Evolutionary conservation across 1,140 invertebrate genomes (phyloP).

Genomic region (Drosophila eugracilis): DNA sequence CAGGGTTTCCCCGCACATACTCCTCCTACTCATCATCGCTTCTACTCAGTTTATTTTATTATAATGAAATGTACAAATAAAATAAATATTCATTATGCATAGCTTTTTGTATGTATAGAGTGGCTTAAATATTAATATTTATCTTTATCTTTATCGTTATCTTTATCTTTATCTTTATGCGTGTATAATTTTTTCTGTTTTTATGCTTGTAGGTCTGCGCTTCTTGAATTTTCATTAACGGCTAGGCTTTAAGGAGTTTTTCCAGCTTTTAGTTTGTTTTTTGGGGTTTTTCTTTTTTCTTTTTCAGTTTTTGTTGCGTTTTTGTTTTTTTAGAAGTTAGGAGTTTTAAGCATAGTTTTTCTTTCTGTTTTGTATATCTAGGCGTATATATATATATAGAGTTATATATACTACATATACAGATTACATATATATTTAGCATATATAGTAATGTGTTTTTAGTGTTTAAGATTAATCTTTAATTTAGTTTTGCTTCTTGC

Average conservation of each 20-base stretch:
- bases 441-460: slow-evolving; percentile 62
- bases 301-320: slow-evolving; percentile 42
- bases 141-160: slow-evolving; percentile 46
- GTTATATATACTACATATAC: slow-evolving; percentile 70
- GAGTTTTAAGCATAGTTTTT: slow-evolving; percentile 75
- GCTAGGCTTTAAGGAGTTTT: slow-evolving; percentile 55
- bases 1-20: slow-evolving; percentile 15
- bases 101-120: slow-evolving; percentile 70
- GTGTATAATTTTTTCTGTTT: slow-evolving; percentile 42
- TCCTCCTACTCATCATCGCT: slow-evolving; percentile 29
- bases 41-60: slow-evolving; percentile 75
- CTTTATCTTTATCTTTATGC: slow-evolving; percentile 24
- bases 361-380: slow-evolving; percentile 52
- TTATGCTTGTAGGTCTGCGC: slow-evolving; percentile 24
- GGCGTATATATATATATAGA: slow-evolving; percentile 52
- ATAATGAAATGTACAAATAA: slow-evolving; percentile 84
- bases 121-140: slow-evolving; percentile 69
- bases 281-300: slow-evolving; percentile 41
- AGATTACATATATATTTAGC: slow-evolving; percentile 71
- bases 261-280: slow-evolving; percentile 62
- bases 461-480: slow-evolving; percentile 54
- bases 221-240: slow-evolving; percentile 26
- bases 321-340: slow-evolving; percentile 65
- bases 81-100: slow-evolving; percentile 82
- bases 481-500: slow-evolving; percentile 43